Base-by-base conservation (phyloP, 2,888 invertebrate genomes). In the Deilephila porcellus region DNA sequence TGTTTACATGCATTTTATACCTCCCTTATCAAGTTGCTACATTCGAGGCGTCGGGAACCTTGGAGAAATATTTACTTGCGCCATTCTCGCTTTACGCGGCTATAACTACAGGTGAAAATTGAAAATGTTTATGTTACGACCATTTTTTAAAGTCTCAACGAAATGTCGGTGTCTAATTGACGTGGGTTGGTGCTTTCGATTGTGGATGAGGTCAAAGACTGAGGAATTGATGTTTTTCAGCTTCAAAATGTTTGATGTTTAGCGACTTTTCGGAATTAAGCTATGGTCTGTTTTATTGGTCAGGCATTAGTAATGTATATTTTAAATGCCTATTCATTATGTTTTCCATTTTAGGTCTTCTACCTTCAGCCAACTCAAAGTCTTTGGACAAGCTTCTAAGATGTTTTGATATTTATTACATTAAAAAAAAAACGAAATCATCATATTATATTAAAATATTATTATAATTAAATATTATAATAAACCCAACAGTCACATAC, bases 111-210 rank as follows among this genome's bases (percentile, higher is more conserved):
- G 90, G 92, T 92, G 93, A 91, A 93, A 94, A 93, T 94, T 94
- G 92, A 93, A 94, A 94, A 94, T 93, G 91, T 93, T 93, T 92
- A 92, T 89, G 91, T 93, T 90, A 93, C 89, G 90, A 92, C 85
- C 82, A 4, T 67, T 85, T 89, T 92, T 91, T 91, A 90, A 88
- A 87, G 86, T 90, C 90, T 84, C 81, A 91, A 90, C 84, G 89
- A 85, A 86, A 87, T 84, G 85, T 84, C 81, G 79, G 83, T 82
- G 81, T 89, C 85, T 91, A 93, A 93, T 93, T 87, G 85, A 64
- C 67, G 64, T 72, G 63, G 56, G 56, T 34, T 67, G 72, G 56
- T 56, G 19, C 37, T 63, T 64, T 52, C 6, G 25, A 63, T 63
- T 72, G 56, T 56, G 8, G 60, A 34, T 64, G 56, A 59, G 67